These are phyloP conservation scores for Sebastes fasciatus DNA, from an alignment of 2,113 vertebrate genomes.

Conservation along the genomic window DNA sequence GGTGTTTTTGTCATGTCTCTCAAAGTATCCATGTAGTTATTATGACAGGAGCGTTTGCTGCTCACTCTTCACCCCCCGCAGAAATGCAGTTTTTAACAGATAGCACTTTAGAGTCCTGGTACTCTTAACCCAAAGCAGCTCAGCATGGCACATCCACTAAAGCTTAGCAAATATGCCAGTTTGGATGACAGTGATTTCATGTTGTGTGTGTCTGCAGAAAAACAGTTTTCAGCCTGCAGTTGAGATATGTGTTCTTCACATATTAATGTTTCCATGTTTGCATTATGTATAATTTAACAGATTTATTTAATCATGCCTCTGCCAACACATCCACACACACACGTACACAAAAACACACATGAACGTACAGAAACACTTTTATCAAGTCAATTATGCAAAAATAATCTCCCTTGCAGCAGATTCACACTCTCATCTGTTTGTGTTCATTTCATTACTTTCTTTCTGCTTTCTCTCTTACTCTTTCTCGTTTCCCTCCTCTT, in stretches of 20 bases:
- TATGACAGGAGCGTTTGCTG: not conserved
- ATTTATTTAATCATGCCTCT: not conserved
- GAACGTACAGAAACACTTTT: not conserved
- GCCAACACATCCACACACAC: too few species aligned
- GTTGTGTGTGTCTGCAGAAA: not conserved
- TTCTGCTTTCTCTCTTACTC: not conserved
- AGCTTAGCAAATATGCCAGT: not conserved
- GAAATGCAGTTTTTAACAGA: not conserved
- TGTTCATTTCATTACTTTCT: not conserved
- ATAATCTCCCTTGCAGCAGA: not conserved
- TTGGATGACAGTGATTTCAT: not conserved
- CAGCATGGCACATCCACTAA: not conserved
- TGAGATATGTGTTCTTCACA: not conserved
- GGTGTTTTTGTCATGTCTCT: not conserved
- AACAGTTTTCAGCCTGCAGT: not conserved
- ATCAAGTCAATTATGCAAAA: conserved; percentile 12
- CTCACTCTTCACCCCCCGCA: not conserved
- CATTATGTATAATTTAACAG: not conserved
- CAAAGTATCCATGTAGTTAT: not conserved
- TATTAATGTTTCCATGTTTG: not conserved
- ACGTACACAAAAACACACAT: not conserved
- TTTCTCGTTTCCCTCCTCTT: not conserved
- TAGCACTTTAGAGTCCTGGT: not conserved
- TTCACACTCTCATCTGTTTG: not conserved
- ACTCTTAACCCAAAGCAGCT: not conserved